Conservation (phyloP, 2,888 invertebrate genomes). For the Apoderus coryli region DNA sequence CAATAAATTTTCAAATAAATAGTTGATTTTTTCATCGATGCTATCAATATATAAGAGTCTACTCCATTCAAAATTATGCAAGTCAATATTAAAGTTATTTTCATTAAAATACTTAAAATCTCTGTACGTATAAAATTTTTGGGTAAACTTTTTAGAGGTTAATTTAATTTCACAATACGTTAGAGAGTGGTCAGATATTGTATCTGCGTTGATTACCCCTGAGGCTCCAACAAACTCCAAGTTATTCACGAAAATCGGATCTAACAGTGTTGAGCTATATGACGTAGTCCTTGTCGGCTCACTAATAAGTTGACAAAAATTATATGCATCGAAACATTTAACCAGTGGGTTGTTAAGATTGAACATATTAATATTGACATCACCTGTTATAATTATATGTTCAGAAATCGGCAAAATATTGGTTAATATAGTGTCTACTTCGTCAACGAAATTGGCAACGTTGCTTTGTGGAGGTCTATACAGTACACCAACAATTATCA, state of each 20-base stretch:
- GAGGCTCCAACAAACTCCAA: neutral
- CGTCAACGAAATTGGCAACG: neutral
- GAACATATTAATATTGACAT: slow-evolving; percentile 4
- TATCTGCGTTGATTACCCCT: slow-evolving; percentile 3
- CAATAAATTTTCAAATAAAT: neutral
- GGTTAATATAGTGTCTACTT: slow-evolving; percentile 2
- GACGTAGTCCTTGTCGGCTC: slow-evolving; percentile 4
- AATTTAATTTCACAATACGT: neutral
- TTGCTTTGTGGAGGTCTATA: no score
- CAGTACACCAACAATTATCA: no score
- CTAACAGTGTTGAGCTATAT: neutral
- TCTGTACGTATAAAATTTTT: no score
- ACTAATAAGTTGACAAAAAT: slow-evolving; percentile 1
- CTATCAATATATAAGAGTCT: no score
- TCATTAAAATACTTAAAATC: slow-evolving; percentile 2
- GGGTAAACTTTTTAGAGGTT: no score
- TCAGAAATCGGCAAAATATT: neutral
- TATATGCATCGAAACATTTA: slow-evolving; percentile 4
- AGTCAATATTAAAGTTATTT: neutral
- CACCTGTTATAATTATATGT: neutral
- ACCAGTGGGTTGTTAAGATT: neutral
- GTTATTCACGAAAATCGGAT: slow-evolving; percentile 4
- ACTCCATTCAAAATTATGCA: neutral
- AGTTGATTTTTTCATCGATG: slow-evolving; percentile 1
- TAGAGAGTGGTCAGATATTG: slow-evolving; percentile 2